Evolutionary conservation across 2,797 vertebrate genomes (phyloP).

Genomic region (Halcyon badia): DNA sequence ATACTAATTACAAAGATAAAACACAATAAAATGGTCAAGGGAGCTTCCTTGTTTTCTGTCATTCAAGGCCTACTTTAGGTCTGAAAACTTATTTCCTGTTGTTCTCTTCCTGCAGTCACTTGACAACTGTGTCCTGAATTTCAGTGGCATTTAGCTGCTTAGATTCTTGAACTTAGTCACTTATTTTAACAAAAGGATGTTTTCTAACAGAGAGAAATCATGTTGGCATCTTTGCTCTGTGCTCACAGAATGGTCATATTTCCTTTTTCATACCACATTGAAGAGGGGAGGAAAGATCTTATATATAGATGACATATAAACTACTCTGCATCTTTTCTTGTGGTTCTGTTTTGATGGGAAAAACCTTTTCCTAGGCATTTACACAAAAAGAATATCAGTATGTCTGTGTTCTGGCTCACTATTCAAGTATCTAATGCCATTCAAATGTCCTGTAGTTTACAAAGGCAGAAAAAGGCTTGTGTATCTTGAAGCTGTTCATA

Average conservation of each 20-base stretch:
- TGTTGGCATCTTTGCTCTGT: conserved; percentile 2
- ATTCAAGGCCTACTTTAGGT: background rate
- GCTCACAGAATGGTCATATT: conserved; percentile 23
- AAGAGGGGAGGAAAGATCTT: conserved; percentile 45
- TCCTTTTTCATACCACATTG: conserved; percentile 1
- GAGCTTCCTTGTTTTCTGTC: background rate
- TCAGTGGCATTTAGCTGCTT: background rate
- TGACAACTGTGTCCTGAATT: background rate
- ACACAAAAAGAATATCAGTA: conserved; percentile 38
- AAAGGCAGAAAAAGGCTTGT: conserved; percentile 39
- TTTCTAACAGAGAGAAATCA: conserved; percentile 21
- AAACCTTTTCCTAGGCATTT: conserved; percentile 53
- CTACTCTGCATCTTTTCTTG: conserved; percentile 36
- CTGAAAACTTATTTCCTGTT: background rate
- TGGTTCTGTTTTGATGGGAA: conserved; percentile 54
- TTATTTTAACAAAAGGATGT: background rate
- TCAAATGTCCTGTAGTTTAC: conserved; percentile 71
- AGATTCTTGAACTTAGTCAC: background rate
- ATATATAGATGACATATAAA: conserved; percentile 41
- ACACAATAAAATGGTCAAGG: background rate
- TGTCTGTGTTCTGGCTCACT: conserved; percentile 56
- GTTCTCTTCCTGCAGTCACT: background rate
- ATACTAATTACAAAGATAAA: background rate
- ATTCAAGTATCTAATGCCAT: conserved; percentile 71
- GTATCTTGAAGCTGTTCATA: conserved; percentile 65